Conservation (phyloP, 1,140 invertebrate species). For the Lutraria rhynchaena region DNA sequence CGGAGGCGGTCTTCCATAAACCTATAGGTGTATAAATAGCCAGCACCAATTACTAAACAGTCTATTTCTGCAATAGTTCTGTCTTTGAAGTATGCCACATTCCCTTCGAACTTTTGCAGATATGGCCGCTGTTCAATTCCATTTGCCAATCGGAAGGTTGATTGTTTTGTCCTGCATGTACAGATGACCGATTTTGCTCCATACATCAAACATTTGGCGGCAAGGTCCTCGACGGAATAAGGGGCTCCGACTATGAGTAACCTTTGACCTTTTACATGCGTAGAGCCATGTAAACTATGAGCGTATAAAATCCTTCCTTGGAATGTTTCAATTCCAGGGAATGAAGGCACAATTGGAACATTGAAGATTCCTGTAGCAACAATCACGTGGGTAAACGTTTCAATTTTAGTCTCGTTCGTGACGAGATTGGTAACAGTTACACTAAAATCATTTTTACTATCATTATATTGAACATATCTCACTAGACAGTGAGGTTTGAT, state of each 20-base stretch:
- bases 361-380: conserved; percentile 54
- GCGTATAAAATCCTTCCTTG: conserved; percentile 48
- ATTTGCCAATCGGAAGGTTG: conserved; percentile 28
- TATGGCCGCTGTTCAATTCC: conserved; percentile 49
- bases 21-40: conserved; percentile 45
- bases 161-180: conserved; percentile 33
- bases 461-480: conserved; percentile 36
- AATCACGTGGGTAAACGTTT: conserved; percentile 47
- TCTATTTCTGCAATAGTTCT: conserved; percentile 45
- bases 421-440: conserved; percentile 31
- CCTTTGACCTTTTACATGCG: conserved; percentile 46
- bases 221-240: conserved; percentile 53
- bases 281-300: conserved; percentile 53
- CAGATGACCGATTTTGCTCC: conserved; percentile 31
- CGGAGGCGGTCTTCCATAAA: conserved; percentile 46
- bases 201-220: conserved; percentile 39
- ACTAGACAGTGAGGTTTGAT: conserved; percentile 37
- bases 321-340: conserved; percentile 52
- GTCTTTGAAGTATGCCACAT: conserved; percentile 54
- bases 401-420: not conserved
- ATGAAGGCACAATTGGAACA: conserved; percentile 34
- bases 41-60: conserved; percentile 47
- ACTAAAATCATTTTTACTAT: conserved; percentile 34
- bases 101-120: conserved; percentile 24
- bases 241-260: conserved; percentile 36